These are phyloP conservation scores for Todiramphus chloris DNA, from an alignment of 2,113 vertebrate species.

Conservation along the genomic window DNA sequence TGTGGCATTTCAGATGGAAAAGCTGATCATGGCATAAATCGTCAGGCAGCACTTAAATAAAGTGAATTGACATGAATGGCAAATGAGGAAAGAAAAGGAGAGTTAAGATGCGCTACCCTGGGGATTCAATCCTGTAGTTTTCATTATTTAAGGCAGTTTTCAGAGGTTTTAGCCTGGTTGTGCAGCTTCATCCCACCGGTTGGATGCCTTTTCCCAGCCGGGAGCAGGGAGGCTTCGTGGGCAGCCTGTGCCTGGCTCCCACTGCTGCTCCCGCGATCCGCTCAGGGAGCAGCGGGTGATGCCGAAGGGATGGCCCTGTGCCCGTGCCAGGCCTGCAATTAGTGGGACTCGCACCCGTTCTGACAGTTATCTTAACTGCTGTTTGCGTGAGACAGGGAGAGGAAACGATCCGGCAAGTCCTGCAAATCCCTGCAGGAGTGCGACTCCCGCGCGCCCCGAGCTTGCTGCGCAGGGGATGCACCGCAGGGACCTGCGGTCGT, in stretches of 20 bases:
- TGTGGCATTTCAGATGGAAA: background rate
- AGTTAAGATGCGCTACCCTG: accelerated
- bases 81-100: background rate
- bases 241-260: background rate
- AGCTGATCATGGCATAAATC: accelerated
- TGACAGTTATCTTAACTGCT: background rate
- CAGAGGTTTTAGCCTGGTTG: accelerated
- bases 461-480: accelerated
- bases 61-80: background rate
- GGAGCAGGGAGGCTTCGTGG: background rate
- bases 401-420: background rate
- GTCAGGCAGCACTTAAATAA: background rate
- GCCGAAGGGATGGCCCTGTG: background rate
- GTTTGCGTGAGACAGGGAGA: background rate
- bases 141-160: accelerated
- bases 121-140: accelerated
- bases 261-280: background rate
- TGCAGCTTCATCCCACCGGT: background rate
- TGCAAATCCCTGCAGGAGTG: accelerated
- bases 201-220: accelerated
- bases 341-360: background rate
- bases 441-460: accelerated
- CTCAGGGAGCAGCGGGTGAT: background rate
- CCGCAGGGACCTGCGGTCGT: accelerated
- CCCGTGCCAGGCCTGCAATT: background rate